A percentile compares a stretch with the other conserved stretches of the same genome.
Evolutionary conservation across 2,888 invertebrate species (phyloP).

Genomic region (Phorcus lineatus): DNA sequence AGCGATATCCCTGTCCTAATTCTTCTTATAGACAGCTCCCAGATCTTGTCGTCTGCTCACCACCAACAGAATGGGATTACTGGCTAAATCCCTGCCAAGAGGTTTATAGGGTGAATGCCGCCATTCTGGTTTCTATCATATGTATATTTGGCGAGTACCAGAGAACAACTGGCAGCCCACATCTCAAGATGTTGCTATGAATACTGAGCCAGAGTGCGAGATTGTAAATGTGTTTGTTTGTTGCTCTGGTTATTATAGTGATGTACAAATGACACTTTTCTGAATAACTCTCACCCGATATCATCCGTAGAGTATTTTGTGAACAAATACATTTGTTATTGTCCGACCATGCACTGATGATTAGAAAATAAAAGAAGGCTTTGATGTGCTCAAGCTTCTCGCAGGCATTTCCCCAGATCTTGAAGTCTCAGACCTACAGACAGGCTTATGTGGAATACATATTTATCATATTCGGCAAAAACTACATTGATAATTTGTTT

Average conservation of each 20-base stretch:
- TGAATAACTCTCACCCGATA: conserved; percentile 25
- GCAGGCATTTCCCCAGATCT: background rate
- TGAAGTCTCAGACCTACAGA: background rate
- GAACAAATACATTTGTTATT: conserved; percentile 32
- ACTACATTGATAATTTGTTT: conserved; percentile 4
- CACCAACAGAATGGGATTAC: too few relatives aligned
- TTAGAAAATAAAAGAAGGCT: conserved; percentile 18
- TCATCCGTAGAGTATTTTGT: conserved; percentile 26
- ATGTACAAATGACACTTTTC: conserved; percentile 18
- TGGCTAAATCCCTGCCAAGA: too few relatives aligned
- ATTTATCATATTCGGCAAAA: background rate
- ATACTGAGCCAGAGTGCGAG: too few relatives aligned
- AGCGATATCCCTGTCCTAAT: too few relatives aligned
- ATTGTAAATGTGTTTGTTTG: conserved; percentile 23
- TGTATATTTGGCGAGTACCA: too few relatives aligned
- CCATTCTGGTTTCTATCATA: background rate
- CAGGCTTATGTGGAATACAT: background rate
- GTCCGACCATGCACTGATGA: conserved; percentile 15
- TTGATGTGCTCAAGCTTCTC: background rate
- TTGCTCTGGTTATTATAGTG: conserved; percentile 23
- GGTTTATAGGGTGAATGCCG: too few relatives aligned
- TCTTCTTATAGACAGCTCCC: too few relatives aligned
- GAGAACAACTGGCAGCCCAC: background rate
- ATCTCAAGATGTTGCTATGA: background rate
- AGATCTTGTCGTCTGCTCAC: too few relatives aligned